Conservation (phyloP, 2,797 vertebrate species). For the Cyprinella venusta region DNA sequence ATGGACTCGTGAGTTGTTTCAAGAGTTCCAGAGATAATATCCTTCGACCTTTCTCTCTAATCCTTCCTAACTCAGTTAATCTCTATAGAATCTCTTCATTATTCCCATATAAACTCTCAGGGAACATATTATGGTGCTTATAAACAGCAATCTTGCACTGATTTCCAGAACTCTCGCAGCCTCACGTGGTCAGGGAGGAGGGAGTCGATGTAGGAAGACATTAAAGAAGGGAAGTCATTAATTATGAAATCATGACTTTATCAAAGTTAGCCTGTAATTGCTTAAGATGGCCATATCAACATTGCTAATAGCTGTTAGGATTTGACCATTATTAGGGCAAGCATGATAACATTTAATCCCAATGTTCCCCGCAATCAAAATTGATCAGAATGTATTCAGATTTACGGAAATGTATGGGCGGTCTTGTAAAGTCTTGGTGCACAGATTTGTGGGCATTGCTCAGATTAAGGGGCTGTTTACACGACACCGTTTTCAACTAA, state of each 20-base stretch:
- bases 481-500: too few species aligned
- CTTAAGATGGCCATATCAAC: not conserved
- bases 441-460: not conserved
- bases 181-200: not conserved
- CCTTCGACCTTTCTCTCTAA: conserved; percentile 34
- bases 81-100: conserved; percentile 35
- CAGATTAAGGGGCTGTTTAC: not conserved
- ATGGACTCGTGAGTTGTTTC: conserved; percentile 33
- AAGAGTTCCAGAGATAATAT: conserved; percentile 40
- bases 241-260: not conserved
- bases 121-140: not conserved
- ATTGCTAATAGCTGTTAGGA: conserved; percentile 2
- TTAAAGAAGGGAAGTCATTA: not conserved
- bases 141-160: not conserved
- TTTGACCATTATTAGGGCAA: not conserved
- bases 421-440: not conserved
- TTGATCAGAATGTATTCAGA: not conserved
- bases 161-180: not conserved
- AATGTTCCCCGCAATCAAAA: not conserved
- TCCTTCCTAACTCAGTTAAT: conserved; percentile 38
- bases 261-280: not conserved
- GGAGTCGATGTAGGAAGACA: not conserved
- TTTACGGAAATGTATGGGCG: not conserved
- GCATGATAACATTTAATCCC: not conserved
- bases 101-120: conserved; percentile 28